Conservation (phyloP, 2,113 vertebrate genomes). For the Lipophrys pholis region DNA sequence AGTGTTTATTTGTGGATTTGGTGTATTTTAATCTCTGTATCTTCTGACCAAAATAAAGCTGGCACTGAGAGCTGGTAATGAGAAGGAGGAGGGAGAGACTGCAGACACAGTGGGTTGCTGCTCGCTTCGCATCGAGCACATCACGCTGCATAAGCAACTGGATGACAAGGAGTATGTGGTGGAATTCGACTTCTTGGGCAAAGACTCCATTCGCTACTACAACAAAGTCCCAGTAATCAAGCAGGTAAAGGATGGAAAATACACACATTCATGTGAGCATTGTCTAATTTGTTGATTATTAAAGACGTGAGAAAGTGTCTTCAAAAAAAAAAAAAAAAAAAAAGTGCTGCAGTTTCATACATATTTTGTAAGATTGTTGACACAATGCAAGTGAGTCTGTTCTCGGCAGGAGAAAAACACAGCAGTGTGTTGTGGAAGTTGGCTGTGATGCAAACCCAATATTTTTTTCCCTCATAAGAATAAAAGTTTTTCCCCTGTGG, state of each 20-base stretch:
- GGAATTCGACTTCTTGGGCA: constrained; percentile 87
- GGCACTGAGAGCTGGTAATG: constrained; percentile 84
- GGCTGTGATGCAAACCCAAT: not conserved
- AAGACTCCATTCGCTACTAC: constrained; percentile 85
- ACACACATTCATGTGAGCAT: not conserved
- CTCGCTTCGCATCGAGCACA: constrained; percentile 84
- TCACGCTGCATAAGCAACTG: constrained; percentile 79
- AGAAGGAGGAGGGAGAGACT: constrained; percentile 85
- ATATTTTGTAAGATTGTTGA: not conserved
- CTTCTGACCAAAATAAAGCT: constrained; percentile 46
- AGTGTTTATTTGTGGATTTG: constrained; percentile 1
- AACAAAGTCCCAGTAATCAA: constrained; percentile 81
- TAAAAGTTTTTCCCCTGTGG: constrained; percentile 36
- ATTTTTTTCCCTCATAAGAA: constrained; percentile 24
- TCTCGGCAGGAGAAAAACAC: not conserved
- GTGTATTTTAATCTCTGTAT: constrained; percentile 17
- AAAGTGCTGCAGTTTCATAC: not conserved
- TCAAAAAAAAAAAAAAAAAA: not conserved
- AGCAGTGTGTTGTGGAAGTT: not conserved
- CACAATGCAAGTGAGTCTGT: not conserved
- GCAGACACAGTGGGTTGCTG: constrained; percentile 86
- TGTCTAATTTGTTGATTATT: not conserved
- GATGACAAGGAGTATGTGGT: constrained; percentile 70
- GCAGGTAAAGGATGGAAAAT: constrained; percentile 62
- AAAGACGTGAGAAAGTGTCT: not conserved